A percentile compares a stretch with the other conserved stretches of the same genome.
These are phyloP conservation scores for Sorex araneus DNA, from an alignment of 2,113 vertebrate genomes.

Conservation along the genomic window DNA sequence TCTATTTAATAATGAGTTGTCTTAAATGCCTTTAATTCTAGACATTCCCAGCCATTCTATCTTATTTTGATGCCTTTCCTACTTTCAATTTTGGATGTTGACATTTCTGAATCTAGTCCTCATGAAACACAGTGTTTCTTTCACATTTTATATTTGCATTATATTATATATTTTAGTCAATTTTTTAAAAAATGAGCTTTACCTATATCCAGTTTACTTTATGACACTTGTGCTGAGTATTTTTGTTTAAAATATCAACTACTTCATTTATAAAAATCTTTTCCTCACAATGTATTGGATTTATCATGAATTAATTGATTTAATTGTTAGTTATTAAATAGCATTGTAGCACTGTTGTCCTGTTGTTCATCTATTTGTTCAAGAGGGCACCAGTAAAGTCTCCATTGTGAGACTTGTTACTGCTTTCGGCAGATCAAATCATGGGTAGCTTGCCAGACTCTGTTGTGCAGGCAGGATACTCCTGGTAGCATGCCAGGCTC, in stretches of 20 bases:
- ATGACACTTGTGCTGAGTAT: background rate
- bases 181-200: background rate
- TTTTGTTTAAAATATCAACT: background rate
- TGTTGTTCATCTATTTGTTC: no score
- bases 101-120: background rate
- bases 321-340: background rate
- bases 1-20: background rate
- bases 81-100: background rate
- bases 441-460: no score
- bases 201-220: background rate
- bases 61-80: background rate
- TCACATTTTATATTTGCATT: background rate
- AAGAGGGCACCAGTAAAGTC: no score
- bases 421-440: no score
- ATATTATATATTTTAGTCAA: background rate
- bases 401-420: no score
- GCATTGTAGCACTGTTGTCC: no score
- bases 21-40: background rate
- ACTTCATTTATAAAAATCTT: no score
- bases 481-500: no score
- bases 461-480: no score
- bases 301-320: background rate
- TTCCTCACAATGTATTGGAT: background rate
- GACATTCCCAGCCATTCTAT: background rate
- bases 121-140: background rate